Evolutionary conservation across 2,797 vertebrate genomes (phyloP), one percentile per base, ranked within the genome.

Genomic region (Erethizon dorsatum): DNA sequence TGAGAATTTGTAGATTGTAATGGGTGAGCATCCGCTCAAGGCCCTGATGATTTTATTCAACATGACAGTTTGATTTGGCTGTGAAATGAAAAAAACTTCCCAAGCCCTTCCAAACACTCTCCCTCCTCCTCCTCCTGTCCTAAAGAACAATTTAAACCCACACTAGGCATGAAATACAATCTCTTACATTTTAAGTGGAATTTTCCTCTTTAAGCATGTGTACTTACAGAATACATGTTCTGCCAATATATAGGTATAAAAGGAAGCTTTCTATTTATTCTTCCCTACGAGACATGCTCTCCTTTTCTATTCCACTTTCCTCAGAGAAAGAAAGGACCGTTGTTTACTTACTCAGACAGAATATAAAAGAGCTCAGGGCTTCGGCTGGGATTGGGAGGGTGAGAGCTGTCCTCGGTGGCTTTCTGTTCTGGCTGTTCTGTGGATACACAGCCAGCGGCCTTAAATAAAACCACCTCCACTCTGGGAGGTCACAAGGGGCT

Each of bases 401-500:
- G 1, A 61, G 65, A 3, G 73, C 54, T 14, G 91, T 31, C 33
- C 33, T 14, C 0, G 0, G 83, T 89, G 57, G 33, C 20, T 31
- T 47, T 54, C 87, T 61, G 57, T 41, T 67, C 90, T 71, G 65
- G 67, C 50, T 54, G 54, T 67, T 31, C 73, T 6, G 20, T n/a
- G 59, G 56, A 47, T 41, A 41, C 37, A 41, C 75, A 37, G 28
- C 1, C 1, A 4, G 28, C 11, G 2, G 47, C 33, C 79, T 91
- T 94, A 24, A 77, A 61, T 92, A 83, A 93, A 79, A 56, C 65
- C 85, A 82, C 65, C 52, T 73, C 92, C 0, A 0, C 33, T 59
- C 90, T 12, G 4, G 95, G 96, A 98, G 8, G 69, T 98, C 95
- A 96, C 95, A 96, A 9, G 28, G 41, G 77, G 80, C 8, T 94